Conservation (phyloP, 2,113 vertebrate genomes). For the Xiphophorus couchianus region DNA sequence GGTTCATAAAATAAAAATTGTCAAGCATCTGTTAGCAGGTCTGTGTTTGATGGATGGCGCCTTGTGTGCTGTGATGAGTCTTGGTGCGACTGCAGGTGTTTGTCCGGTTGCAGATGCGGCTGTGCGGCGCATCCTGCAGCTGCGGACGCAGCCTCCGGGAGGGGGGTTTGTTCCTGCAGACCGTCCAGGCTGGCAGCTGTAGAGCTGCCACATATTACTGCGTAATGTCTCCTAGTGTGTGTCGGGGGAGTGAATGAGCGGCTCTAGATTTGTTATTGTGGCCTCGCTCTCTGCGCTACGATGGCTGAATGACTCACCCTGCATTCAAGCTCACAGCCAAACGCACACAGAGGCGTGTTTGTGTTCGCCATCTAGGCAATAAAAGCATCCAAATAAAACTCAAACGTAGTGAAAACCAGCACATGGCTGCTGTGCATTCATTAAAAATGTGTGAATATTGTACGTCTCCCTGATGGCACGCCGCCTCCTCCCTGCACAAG, state of each 20-base stretch:
- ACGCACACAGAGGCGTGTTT: constrained; percentile 10
- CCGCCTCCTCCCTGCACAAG: constrained; percentile 27
- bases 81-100: constrained; percentile 45
- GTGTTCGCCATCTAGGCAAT: constrained; percentile 18
- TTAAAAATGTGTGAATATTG: constrained; percentile 1
- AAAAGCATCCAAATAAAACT: constrained; percentile 9
- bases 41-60: neutral
- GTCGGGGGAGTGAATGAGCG: constrained; percentile 56
- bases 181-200: constrained; percentile 27
- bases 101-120: constrained; percentile 32
- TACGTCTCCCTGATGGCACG: constrained; percentile 18
- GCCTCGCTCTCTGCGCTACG: constrained; percentile 46
- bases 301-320: constrained; percentile 39
- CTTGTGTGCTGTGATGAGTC: constrained; percentile 9
- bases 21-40: constrained; percentile 38
- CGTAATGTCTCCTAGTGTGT: constrained; percentile 43
- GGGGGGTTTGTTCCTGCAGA: neutral
- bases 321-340: neutral
- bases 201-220: constrained; percentile 7
- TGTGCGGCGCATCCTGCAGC: constrained; percentile 35
- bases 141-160: constrained; percentile 8
- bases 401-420: neutral
- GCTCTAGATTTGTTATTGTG: constrained; percentile 69
- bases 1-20: constrained; percentile 49
- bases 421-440: neutral